These are phyloP conservation scores for Anoplopoma fimbria DNA, from an alignment of 2,113 vertebrate genomes.

Conservation along the genomic window DNA sequence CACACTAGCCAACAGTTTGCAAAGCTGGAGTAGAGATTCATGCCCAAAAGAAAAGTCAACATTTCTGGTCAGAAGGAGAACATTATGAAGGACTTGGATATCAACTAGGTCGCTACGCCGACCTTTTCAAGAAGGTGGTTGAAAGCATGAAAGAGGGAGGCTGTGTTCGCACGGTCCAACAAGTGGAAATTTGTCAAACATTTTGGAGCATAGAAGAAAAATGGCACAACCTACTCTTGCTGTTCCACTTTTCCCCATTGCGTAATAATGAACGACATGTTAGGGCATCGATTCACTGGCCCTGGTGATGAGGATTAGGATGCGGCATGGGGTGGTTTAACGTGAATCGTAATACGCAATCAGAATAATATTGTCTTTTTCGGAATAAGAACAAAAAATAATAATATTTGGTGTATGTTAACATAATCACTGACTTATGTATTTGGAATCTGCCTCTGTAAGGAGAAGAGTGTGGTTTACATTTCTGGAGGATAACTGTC, in stretches of 20 bases:
- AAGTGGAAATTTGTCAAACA: no score
- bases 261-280: no score
- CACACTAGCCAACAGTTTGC: not conserved
- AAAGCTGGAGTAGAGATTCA: not conserved
- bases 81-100: not conserved
- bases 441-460: conserved; percentile 1
- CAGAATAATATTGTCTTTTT: not conserved
- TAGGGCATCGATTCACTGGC: no score
- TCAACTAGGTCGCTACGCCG: not conserved
- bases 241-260: no score
- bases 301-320: not conserved
- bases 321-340: not conserved
- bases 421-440: not conserved
- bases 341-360: not conserved
- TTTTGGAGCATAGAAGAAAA: no score
- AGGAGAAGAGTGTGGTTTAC: not conserved
- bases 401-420: not conserved
- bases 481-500: conserved; percentile 60
- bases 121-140: not conserved
- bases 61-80: not conserved
- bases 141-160: not conserved
- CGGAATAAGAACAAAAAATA: not conserved
- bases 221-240: no score
- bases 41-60: not conserved
- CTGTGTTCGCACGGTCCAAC: no score